phyloP scores from a whole-genome alignment of 2,797 vertebrate species.

The Jordanella pulchra region DNA sequence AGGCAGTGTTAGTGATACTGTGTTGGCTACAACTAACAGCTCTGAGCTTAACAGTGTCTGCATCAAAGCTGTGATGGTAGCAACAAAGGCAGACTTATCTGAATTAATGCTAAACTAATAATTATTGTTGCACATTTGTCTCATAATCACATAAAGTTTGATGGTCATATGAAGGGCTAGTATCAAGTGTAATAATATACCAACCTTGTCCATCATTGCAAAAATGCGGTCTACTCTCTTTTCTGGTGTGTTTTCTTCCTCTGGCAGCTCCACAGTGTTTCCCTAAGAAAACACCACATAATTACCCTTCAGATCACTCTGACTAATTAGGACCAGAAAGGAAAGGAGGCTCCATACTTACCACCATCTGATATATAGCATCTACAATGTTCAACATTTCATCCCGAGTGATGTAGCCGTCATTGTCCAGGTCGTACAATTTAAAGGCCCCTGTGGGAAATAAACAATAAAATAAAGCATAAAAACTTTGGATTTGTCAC shows the following conservation, averaged over 20 bases:
- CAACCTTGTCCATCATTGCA: conserved; percentile 99
- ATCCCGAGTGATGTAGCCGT: conserved; percentile 96
- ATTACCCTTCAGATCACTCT: conserved; percentile 14
- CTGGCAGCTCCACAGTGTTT: conserved; percentile 96
- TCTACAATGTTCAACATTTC: conserved; percentile 99
- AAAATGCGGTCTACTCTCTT: conserved; percentile 98
- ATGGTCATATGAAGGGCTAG: not conserved
- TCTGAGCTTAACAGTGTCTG: conserved; percentile 51
- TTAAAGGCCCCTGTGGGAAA: conserved; percentile 92
- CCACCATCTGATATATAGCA: conserved; percentile 99
- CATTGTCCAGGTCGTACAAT: conserved; percentile 96
- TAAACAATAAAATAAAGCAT: conserved; percentile 10
- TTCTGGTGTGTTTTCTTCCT: conserved; percentile 98
- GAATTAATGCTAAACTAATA: conserved; percentile 22
- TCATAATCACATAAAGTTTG: not conserved
- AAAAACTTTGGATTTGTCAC: not conserved
- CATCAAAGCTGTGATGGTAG: conserved; percentile 40
- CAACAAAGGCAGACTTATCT: conserved; percentile 36
- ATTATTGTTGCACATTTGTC: conserved; percentile 3
- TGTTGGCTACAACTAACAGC: conserved; percentile 43
- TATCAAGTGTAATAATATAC: conserved; percentile 17
- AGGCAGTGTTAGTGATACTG: conserved; percentile 62
- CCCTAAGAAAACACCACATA: conserved; percentile 78
- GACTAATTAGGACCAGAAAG: not conserved
- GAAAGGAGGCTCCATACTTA: conserved; percentile 70